A percentile compares a stretch with the other conserved stretches of the same genome.
Conservation (phyloP, 2,113 vertebrate species). For the Rousettus leschenaultii region DNA sequence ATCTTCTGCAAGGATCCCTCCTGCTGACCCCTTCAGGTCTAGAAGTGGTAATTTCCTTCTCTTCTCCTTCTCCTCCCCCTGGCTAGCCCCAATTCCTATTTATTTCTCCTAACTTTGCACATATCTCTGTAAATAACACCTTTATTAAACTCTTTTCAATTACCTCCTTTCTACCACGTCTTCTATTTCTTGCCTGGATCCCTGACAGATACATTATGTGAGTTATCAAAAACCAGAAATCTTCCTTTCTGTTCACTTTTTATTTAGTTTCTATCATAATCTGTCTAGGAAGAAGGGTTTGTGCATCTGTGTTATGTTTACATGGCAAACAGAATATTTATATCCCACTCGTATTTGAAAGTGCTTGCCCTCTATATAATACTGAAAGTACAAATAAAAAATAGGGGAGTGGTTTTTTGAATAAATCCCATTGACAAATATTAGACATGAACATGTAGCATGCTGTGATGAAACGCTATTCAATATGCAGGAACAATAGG, state of each 20-base stretch:
- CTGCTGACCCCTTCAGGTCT: background rate
- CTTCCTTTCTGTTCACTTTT: background rate
- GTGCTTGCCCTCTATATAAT: background rate
- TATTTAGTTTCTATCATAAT: background rate
- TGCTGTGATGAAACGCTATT: background rate
- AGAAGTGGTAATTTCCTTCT: background rate
- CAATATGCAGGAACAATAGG: background rate
- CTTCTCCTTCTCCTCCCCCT: background rate
- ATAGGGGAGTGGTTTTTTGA: background rate
- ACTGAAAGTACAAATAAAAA: background rate
- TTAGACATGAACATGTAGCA: background rate
- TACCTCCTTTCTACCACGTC: background rate
- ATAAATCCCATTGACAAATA: background rate
- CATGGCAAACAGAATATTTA: background rate
- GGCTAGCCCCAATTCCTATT: background rate
- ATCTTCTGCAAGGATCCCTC: background rate
- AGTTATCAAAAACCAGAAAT: background rate
- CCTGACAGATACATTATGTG: background rate
- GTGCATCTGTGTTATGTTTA: background rate
- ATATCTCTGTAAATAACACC: background rate
- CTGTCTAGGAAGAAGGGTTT: background rate
- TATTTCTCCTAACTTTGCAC: background rate
- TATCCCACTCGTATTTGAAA: slow-evolving; percentile 12
- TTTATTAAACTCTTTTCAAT: background rate
- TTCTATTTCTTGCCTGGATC: background rate